Evolutionary conservation across 2,113 vertebrate genomes (phyloP), one percentile per base, ranked within the genome.

Genomic region (Ictidomys tridecemlineatus): DNA sequence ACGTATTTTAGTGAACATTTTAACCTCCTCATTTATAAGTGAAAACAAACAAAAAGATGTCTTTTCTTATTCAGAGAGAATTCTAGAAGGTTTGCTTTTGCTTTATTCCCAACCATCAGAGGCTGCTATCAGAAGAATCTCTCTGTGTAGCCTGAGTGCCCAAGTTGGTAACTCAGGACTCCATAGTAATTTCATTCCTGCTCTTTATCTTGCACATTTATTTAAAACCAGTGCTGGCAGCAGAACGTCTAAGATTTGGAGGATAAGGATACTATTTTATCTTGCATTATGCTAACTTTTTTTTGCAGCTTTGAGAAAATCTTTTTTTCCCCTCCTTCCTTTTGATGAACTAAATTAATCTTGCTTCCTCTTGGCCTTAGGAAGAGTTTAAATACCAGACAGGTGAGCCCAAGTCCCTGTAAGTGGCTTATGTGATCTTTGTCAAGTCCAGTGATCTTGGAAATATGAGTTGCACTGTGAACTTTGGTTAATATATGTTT

Each of bases 291-390:
- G 85, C 58, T 96, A 87, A 0, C 73, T 96, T 97, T 78, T 42
- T 84, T 34, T 30, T 85, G 88, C 28, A 9, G 85, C 34, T 96
- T 91, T 88, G 83, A 97, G 95, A 97, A 98, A 97, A 14, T 17
- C 8, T 74, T 87, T 34, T 45, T 51, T 45, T 51, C 14, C 69
- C 53, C 37, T 53, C 93, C 65, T 91, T 97, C 97, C 93, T 85
- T 97, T 95, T 94, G 97, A 98, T 82, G 63, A 95, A 24, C 85
- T 98, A 94, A 98, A 97, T 98, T 98, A 98, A 97, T 98, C 96
- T 97, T 88, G 10, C 91, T 93, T 89, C 82, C 95, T 96, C 91
- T 18, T 93, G 73, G 85, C 32, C 30, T 94, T 95, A 92, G 91
- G 85, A 98, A 92, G 98, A 96, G 85, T 98, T 98, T 70, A 80